Percentiles rank a stretch among this genome's conserved stretches.
phyloP scores from a whole-genome alignment of 2,797 vertebrate species.

The Amniataba percoides region DNA sequence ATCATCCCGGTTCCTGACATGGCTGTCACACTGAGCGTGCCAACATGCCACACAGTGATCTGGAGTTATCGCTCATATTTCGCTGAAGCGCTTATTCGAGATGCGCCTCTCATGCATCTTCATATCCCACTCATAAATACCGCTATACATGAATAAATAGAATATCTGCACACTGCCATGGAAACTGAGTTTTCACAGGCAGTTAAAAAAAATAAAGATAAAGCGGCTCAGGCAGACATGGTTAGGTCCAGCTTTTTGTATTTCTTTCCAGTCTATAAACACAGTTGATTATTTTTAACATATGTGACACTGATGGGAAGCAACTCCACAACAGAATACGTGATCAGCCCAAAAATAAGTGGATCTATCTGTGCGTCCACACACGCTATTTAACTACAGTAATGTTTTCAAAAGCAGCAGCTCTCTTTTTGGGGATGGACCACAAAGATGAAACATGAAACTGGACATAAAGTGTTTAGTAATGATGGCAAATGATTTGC shows the following conservation, averaged over 20 bases:
- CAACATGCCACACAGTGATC: conserved; percentile 1
- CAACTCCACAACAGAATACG: not conserved
- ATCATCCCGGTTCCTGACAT: conserved; percentile 17
- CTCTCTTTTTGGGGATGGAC: not conserved
- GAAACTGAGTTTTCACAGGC: conserved; percentile 55
- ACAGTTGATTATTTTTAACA: not conserved
- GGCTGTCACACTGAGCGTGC: not conserved
- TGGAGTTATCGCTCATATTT: conserved; percentile 13
- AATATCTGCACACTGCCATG: conserved; percentile 64
- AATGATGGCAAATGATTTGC: conserved; percentile 7
- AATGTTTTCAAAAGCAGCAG: conserved; percentile 19
- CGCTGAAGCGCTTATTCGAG: conserved; percentile 26
- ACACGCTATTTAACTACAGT: not conserved
- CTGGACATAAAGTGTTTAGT: not conserved
- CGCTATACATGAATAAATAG: conserved; percentile 44
- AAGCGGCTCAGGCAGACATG: conserved; percentile 10
- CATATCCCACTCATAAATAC: conserved; percentile 38
- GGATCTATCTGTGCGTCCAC: not conserved
- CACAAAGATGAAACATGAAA: not conserved
- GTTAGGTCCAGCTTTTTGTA: conserved; percentile 8
- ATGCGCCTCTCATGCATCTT: conserved; percentile 29
- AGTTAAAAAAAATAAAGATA: conserved; percentile 22
- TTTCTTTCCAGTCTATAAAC: not conserved
- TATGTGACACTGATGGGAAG: not conserved
- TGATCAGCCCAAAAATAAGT: not conserved